phyloP scores from a whole-genome alignment of 2,113 vertebrate species.

The Podarcis muralis region DNA sequence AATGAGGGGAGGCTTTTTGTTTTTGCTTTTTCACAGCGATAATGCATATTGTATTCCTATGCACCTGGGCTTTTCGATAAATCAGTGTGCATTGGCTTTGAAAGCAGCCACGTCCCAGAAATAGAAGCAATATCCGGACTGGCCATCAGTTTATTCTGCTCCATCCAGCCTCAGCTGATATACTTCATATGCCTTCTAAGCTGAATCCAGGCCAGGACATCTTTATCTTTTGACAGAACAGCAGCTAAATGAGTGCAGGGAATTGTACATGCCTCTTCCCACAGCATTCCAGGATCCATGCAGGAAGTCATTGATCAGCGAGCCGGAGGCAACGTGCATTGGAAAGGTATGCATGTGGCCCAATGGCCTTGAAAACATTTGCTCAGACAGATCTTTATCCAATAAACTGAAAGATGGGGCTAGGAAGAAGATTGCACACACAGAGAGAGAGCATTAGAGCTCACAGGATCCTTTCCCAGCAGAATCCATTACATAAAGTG shows the following conservation, averaged over 20 bases:
- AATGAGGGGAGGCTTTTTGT: not conserved
- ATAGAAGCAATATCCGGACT: slow-evolving; percentile 66
- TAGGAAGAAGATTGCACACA: slow-evolving; percentile 38
- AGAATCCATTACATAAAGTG: slow-evolving; percentile 20
- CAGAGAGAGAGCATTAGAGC: slow-evolving; percentile 27
- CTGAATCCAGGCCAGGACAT: slow-evolving; percentile 69
- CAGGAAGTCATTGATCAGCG: slow-evolving; percentile 72
- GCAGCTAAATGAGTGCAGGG: slow-evolving; percentile 67
- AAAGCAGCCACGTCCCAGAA: slow-evolving; percentile 43
- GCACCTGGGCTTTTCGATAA: slow-evolving; percentile 62
- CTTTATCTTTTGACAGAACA: slow-evolving; percentile 61
- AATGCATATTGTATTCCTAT: slow-evolving; percentile 31
- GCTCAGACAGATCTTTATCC: slow-evolving; percentile 48
- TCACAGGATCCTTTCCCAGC: slow-evolving; percentile 27
- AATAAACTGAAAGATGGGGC: slow-evolving; percentile 21
- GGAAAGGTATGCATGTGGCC: slow-evolving; percentile 46
- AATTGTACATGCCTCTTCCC: slow-evolving; percentile 72
- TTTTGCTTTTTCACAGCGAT: not conserved
- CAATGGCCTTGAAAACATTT: not conserved
- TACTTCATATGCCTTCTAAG: slow-evolving; percentile 70
- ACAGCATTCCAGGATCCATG: slow-evolving; percentile 67
- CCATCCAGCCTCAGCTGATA: slow-evolving; percentile 60
- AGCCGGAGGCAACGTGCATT: slow-evolving; percentile 56
- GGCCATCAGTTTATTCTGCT: slow-evolving; percentile 45
- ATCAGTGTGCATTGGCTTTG: not conserved